phyloP scores from a whole-genome alignment of 2,113 vertebrate species.

The Lasiurus cinereus region DNA sequence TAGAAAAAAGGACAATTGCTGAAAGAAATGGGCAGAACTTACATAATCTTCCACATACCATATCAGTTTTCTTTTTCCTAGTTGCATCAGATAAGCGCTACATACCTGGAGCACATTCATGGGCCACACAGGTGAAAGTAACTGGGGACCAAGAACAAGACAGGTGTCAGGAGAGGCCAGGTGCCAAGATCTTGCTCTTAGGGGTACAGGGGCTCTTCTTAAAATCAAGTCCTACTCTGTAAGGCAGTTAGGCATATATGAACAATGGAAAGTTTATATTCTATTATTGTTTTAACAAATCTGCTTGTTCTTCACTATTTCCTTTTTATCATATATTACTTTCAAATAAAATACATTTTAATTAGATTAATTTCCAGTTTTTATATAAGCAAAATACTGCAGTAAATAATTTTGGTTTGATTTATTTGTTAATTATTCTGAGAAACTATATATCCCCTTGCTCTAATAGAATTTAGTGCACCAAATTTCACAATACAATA shows the following conservation, averaged over 20 bases:
- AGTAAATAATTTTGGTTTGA: slow-evolving; percentile 10
- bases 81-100: background rate
- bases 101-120: background rate
- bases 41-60: background rate
- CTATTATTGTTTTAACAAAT: background rate
- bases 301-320: background rate
- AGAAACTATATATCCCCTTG: background rate
- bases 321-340: background rate
- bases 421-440: background rate
- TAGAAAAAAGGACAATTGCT: background rate
- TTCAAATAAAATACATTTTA: background rate
- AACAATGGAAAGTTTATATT: too few species aligned
- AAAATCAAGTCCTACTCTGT: background rate
- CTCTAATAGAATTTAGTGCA: background rate
- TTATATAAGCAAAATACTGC: background rate
- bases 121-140: background rate
- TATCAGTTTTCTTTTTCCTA: background rate
- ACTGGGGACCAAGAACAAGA: background rate
- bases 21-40: background rate
- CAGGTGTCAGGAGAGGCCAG: background rate
- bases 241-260: too few species aligned
- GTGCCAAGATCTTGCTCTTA: background rate
- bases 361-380: slow-evolving; percentile 3
- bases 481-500: background rate
- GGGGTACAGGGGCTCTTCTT: background rate